A percentile compares a stretch with the other conserved stretches of the same genome.
Evolutionary conservation across 2,888 invertebrate species (phyloP).

Genomic region (Choreutis nemorana): DNA sequence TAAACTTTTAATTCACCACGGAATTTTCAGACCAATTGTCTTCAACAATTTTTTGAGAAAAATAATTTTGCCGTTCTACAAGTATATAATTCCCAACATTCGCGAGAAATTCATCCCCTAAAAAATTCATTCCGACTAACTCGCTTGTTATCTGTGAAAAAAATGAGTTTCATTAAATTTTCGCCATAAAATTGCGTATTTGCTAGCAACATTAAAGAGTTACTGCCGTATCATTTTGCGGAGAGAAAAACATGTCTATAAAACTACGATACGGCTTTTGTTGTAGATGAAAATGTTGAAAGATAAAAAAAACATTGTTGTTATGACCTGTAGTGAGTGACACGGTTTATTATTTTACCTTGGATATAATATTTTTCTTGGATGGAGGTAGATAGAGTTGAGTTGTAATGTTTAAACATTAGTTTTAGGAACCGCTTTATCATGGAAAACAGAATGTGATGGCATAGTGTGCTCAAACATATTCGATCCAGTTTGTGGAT

Average conservation of each 20-base stretch:
- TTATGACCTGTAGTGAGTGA: neutral
- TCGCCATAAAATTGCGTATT: too few relatives aligned
- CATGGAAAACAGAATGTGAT: constrained; percentile 16
- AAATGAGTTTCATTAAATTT: too few relatives aligned
- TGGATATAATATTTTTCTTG: neutral
- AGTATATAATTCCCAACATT: too few relatives aligned
- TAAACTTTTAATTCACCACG: too few relatives aligned
- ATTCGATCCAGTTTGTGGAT: constrained; percentile 36
- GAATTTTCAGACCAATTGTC: too few relatives aligned
- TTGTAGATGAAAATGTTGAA: constrained; percentile 7
- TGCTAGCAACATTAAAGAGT: constrained; percentile 25
- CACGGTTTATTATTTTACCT: neutral
- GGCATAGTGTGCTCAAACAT: constrained; percentile 31
- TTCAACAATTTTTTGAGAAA: too few relatives aligned
- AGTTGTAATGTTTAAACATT: constrained; percentile 6
- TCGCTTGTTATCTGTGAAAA: too few relatives aligned
- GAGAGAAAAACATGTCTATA: constrained; percentile 12
- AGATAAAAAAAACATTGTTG: neutral
- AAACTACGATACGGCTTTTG: constrained; percentile 12
- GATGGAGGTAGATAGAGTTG: neutral
- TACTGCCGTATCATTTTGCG: constrained; percentile 22
- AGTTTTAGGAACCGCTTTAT: neutral
- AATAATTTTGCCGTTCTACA: too few relatives aligned
- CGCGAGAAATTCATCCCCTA: too few relatives aligned
- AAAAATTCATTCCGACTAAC: too few relatives aligned